phyloP scores from a whole-genome alignment of 2,797 vertebrate genomes.

The Acipenser ruthenus region DNA sequence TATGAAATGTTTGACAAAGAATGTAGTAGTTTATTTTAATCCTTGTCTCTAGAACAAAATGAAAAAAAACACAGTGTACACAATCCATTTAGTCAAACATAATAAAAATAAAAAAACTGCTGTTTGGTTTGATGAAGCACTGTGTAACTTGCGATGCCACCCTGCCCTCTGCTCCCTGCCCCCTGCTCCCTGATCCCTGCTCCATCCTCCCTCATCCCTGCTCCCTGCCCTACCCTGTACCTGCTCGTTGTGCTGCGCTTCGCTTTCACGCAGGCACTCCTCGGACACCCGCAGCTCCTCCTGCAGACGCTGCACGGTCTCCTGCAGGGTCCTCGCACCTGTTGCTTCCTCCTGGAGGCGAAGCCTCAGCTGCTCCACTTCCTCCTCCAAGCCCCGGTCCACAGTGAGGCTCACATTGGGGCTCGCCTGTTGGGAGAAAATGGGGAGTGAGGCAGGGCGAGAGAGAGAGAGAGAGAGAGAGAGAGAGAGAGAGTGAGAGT shows the following conservation, averaged over 20 bases:
- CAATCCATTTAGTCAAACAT: too few relatives aligned
- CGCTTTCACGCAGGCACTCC: constrained; percentile 52
- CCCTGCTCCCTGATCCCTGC: too few relatives aligned
- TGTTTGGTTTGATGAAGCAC: too few relatives aligned
- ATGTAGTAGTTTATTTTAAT: too few relatives aligned
- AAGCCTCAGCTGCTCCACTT: constrained; percentile 57
- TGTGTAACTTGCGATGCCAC: too few relatives aligned
- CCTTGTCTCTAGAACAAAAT: too few relatives aligned
- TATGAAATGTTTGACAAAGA: too few relatives aligned
- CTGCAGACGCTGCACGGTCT: constrained; percentile 9
- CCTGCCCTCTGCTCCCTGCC: too few relatives aligned
- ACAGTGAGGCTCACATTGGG: constrained; percentile 48
- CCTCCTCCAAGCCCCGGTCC: constrained; percentile 42
- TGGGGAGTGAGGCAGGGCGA: too few relatives aligned
- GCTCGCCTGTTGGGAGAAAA: constrained; percentile 31
- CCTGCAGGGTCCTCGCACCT: constrained; percentile 44
- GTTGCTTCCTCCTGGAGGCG: constrained; percentile 64
- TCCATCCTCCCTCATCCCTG: too few relatives aligned
- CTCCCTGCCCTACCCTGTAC: constrained; percentile 36
- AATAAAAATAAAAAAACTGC: too few relatives aligned
- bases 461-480: constrained; percentile 26
- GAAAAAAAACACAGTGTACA: too few relatives aligned
- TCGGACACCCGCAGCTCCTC: constrained; percentile 50
- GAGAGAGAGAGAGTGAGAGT: background rate
- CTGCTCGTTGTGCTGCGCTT: constrained; percentile 57